Base-by-base conservation (phyloP, 2,888 invertebrate species). In the Entomobrya multifasciata region DNA sequence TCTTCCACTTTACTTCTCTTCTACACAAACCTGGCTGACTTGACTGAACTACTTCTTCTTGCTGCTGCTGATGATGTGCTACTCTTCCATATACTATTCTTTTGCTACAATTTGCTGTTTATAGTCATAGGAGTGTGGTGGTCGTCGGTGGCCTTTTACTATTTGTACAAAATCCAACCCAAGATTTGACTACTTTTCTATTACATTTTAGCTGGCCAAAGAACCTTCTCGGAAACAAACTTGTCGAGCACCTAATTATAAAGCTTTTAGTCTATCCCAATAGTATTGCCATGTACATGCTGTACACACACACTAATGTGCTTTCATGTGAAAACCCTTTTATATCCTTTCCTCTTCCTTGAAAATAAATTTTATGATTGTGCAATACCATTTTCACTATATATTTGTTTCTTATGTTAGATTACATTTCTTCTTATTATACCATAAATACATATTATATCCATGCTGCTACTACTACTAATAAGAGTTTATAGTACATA, bases 231-330 rank as follows among this genome's bases (percentile, higher is more conserved):
- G 49, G 80, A 76, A 52, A 67, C 41, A 76, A 52, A 55, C 62
- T 65, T 86, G 62, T 44, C 22, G 80, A 80, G 76, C 74, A 80
- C 80, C 74, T 86, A 86, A 86, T 86, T 86, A 86, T 86, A 86
- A 79, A 80, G 74, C 80, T 70, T 72, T 79, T 55, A 79, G 62
- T 22, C 55, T 60, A 49, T 44, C 44, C 11, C 0, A 15, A 41
- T 10, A 65, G n/a, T 52, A 74, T 49, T n/a, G n/a, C 27, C 11
- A 17, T 52, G 17, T 74, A 55, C 27, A 22, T 70, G 44, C 13
- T 17, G n/a, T 17, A 60, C 60, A 60, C 57, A 49, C 49, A 76
- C 17, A 15, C 0, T 25, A 60, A 65, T 76, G 62, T 25, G 30
- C 86, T 79, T 65, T 80, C 80, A 79, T 72, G 70, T 79, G 85